Percentiles rank a stretch among this genome's conserved stretches.
These are phyloP conservation scores for Phalacrocorax aristotelis DNA, from an alignment of 2,113 vertebrate genomes.

Conservation along the genomic window DNA sequence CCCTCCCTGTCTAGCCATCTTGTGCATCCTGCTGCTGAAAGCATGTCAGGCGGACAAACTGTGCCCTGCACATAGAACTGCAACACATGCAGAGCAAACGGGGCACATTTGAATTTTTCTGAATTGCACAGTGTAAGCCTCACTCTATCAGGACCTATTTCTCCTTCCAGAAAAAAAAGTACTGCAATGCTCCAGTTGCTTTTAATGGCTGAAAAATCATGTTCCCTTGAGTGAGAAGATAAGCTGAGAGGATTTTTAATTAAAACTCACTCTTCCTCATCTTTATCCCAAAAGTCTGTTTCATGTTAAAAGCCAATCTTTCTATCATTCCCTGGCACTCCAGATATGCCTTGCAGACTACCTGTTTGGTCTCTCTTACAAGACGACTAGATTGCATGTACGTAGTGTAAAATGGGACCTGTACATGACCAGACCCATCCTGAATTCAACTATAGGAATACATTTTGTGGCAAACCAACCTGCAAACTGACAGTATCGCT, in stretches of 20 bases:
- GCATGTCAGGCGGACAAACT: neutral
- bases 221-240: neutral
- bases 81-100: neutral
- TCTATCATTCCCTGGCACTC: neutral
- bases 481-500: neutral
- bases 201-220: neutral
- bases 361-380: neutral
- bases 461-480: neutral
- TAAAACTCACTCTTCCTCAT: constrained; percentile 26
- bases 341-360: neutral
- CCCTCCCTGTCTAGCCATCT: neutral
- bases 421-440: neutral
- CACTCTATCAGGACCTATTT: neutral
- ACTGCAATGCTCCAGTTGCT: constrained; percentile 1
- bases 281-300: constrained; percentile 8
- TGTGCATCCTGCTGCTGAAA: neutral
- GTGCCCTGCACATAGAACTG: neutral
- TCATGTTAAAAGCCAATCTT: neutral
- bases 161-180: neutral
- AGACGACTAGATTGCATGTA: neutral
- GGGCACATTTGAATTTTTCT: neutral
- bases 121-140: neutral
- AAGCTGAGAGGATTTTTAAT: constrained; percentile 47
- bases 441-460: neutral
- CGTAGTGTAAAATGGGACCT: neutral